A percentile compares a stretch with the other conserved stretches of the same genome.
phyloP scores from a whole-genome alignment of 1,140 invertebrate species.

The Lucilia cuprina region DNA sequence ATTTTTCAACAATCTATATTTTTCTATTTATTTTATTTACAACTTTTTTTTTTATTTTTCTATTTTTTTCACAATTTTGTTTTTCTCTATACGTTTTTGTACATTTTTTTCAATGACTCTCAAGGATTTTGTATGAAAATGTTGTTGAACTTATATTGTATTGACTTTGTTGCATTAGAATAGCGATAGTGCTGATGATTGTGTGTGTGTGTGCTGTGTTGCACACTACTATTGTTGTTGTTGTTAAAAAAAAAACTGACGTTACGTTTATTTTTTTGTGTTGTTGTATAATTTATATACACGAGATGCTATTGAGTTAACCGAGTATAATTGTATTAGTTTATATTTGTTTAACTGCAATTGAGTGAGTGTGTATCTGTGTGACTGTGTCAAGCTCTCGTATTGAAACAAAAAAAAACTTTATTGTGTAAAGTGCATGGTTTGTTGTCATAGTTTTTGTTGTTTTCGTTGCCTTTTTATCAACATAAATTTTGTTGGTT shows the following conservation, averaged over 20 bases:
- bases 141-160: conserved; percentile 54
- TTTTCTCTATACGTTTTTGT: not conserved
- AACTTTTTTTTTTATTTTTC: conserved; percentile 6
- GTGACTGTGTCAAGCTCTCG: not conserved
- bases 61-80: not conserved
- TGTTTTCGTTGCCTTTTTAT: not conserved
- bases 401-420: not conserved
- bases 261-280: conserved; percentile 4
- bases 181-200: not conserved
- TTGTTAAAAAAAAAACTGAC: not conserved
- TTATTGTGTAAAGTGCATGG: conserved; percentile 15
- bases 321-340: conserved; percentile 6
- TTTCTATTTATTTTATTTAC: conserved; percentile 10
- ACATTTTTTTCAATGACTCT: conserved; percentile 51
- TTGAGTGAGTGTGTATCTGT: not conserved
- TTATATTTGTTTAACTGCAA: not conserved
- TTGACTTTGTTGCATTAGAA: conserved; percentile 38
- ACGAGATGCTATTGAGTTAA: not conserved
- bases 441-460: not conserved
- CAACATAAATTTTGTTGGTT: conserved; percentile 25
- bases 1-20: not conserved
- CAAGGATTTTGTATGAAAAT: conserved; percentile 61
- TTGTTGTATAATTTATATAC: not conserved
- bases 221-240: not conserved
- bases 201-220: not conserved